Evolutionary conservation across 2,113 vertebrate species (phyloP).

Genomic region (Rhinoderma darwinii): DNA sequence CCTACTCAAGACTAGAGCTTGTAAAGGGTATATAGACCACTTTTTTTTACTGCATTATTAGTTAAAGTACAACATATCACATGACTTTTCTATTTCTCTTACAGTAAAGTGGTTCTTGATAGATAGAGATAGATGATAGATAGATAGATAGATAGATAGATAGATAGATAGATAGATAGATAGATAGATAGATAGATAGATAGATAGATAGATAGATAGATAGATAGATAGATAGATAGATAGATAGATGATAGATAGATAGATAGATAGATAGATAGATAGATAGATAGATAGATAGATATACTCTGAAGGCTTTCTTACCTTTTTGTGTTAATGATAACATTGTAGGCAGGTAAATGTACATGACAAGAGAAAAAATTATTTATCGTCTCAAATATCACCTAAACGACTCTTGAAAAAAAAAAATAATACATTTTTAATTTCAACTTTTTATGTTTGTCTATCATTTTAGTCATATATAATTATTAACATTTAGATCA

Average conservation of each 20-base stretch:
- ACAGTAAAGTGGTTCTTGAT: background rate
- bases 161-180: slow-evolving; percentile 10
- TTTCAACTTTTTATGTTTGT: too few species aligned
- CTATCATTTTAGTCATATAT: too few species aligned
- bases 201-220: slow-evolving; percentile 30
- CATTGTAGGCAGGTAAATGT: background rate
- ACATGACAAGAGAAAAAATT: background rate
- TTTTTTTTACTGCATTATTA: too few species aligned
- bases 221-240: slow-evolving; percentile 24
- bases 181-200: slow-evolving; percentile 7
- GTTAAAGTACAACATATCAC: too few species aligned
- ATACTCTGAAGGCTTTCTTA: background rate
- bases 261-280: slow-evolving; percentile 11
- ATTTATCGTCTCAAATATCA: background rate
- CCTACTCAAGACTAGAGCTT: background rate
- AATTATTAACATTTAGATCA: too few species aligned
- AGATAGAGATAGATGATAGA: background rate
- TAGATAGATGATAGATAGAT: background rate
- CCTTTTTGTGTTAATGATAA: background rate
- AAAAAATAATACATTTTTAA: background rate
- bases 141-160: background rate
- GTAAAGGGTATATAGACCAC: too few species aligned
- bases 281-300: background rate
- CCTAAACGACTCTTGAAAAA: background rate
- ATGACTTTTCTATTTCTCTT: too few species aligned